Conservation (phyloP, 2,888 invertebrate species). For the Stenchaetothrips biformis region DNA sequence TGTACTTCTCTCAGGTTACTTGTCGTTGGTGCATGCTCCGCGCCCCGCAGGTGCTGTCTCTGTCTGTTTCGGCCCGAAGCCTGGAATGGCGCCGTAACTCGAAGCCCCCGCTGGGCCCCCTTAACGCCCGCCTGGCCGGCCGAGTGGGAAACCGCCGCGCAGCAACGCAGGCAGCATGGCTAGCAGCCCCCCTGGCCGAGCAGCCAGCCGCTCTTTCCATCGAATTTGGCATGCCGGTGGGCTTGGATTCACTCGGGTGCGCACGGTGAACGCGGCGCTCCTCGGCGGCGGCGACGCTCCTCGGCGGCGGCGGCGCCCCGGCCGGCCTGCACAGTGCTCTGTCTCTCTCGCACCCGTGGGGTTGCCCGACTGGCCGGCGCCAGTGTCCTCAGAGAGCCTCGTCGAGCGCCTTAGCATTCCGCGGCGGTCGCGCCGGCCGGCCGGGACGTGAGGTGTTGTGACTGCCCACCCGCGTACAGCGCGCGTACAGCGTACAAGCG, state of each 20-base stretch:
- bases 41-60: no score
- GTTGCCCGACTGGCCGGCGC: neutral
- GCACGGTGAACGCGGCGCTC: neutral
- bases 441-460: no score
- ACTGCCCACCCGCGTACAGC: no score
- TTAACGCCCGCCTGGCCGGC: neutral
- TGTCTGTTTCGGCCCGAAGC: neutral
- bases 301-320: no score
- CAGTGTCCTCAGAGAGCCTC: no score
- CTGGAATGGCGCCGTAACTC: constrained; percentile 1
- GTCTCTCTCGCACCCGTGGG: no score
- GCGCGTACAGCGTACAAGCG: no score
- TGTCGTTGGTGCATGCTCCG: no score
- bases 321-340: no score
- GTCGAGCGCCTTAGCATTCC: no score
- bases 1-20: constrained; percentile 32
- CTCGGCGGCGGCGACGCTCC: no score
- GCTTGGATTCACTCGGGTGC: constrained; percentile 12
- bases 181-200: neutral
- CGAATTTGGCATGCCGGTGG: neutral
- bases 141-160: neutral
- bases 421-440: no score
- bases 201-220: neutral
- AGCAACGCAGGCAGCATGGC: neutral
- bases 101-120: neutral